These are phyloP conservation scores for Platypus cylindrus DNA, from an alignment of 2,888 invertebrate genomes.

Conservation along the genomic window DNA sequence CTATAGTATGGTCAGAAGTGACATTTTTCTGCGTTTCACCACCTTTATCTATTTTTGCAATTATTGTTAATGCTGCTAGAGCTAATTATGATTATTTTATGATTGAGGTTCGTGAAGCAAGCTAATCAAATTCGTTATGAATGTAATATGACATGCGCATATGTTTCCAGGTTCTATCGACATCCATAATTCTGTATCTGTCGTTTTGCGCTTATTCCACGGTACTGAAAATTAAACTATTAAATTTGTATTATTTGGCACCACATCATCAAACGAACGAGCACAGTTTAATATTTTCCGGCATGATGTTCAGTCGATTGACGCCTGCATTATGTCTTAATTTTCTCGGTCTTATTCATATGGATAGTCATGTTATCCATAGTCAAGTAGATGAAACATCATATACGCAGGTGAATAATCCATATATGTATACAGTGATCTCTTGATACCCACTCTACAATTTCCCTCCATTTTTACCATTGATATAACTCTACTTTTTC, in stretches of 20 bases:
- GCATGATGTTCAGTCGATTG: slow-evolving; percentile 93
- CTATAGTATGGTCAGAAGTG: slow-evolving; percentile 98
- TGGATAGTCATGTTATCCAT: slow-evolving; percentile 91
- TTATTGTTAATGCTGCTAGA: slow-evolving; percentile 73
- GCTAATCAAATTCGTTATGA: background rate
- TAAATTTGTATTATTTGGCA: slow-evolving; percentile 94
- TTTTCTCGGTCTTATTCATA: slow-evolving; percentile 92
- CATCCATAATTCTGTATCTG: slow-evolving; percentile 83
- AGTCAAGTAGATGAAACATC: slow-evolving; percentile 73
- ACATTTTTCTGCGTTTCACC: slow-evolving; percentile 92
- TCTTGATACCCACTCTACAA: no score
- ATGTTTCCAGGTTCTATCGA: slow-evolving; percentile 66
- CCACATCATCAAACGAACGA: slow-evolving; percentile 98
- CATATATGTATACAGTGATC: background rate
- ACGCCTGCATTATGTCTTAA: slow-evolving; percentile 98
- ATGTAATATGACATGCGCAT: background rate
- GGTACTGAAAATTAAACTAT: slow-evolving; percentile 86
- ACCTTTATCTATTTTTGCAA: slow-evolving; percentile 92
- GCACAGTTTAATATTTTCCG: slow-evolving; percentile 95
- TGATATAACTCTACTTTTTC: no score
- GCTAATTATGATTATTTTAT: slow-evolving; percentile 79
- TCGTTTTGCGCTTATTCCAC: slow-evolving; percentile 98
- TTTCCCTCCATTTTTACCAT: no score
- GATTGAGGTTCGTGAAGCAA: slow-evolving; percentile 61
- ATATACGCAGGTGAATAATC: slow-evolving; percentile 72